phyloP scores from a whole-genome alignment of 2,888 invertebrate species.

The Catocala sponsa region DNA sequence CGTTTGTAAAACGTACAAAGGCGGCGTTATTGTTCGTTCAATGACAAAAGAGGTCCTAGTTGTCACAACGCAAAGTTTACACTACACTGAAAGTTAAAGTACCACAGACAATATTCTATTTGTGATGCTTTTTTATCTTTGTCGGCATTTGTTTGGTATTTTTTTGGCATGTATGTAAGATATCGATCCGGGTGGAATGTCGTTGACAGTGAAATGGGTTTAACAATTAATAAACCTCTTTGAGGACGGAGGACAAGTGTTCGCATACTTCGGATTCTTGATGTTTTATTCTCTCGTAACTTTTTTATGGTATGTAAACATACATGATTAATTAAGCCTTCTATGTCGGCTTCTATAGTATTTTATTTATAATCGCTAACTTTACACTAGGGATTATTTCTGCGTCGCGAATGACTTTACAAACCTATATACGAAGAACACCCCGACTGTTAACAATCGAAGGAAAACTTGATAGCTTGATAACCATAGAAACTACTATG shows the following conservation, averaged over 20 bases:
- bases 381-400: too few relatives aligned
- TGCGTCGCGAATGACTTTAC: too few relatives aligned
- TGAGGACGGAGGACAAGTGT: constrained; percentile 67
- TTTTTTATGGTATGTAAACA: constrained; percentile 28
- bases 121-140: constrained; percentile 77
- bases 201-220: constrained; percentile 87
- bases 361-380: too few relatives aligned
- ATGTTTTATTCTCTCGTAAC: constrained; percentile 39
- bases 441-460: too few relatives aligned
- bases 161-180: constrained; percentile 71
- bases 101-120: constrained; percentile 78
- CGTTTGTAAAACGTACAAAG: constrained; percentile 70
- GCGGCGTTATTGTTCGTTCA: constrained; percentile 74
- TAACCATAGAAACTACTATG: too few relatives aligned
- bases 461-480: too few relatives aligned
- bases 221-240: constrained; percentile 86
- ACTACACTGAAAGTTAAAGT: constrained; percentile 86
- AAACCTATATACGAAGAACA: too few relatives aligned
- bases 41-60: constrained; percentile 74
- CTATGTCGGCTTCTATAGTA: neutral
- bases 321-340: constrained; percentile 28
- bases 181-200: constrained; percentile 81
- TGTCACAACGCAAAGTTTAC: constrained; percentile 83
- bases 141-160: constrained; percentile 70
- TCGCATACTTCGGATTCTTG: constrained; percentile 68